Conservation (phyloP, 2,888 invertebrate genomes). For the Arctia plantaginis region DNA sequence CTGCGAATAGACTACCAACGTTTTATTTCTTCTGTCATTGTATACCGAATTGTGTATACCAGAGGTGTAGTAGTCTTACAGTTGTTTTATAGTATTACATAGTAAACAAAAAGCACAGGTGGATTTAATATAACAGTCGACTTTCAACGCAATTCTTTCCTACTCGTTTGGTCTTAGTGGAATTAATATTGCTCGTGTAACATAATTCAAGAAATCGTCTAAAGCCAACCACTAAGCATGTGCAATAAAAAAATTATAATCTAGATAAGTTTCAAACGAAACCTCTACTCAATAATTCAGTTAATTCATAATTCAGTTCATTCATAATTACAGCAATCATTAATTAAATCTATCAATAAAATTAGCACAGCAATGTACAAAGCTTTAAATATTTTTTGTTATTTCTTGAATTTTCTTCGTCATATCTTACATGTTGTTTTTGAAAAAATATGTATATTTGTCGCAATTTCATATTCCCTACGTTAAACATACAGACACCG, state of each 20-base stretch:
- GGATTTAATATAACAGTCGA: conserved; percentile 22
- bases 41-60: neutral
- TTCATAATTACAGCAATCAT: conserved; percentile 63
- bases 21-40: conserved; percentile 4
- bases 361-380: conserved; percentile 63
- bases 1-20: conserved; percentile 41
- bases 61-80: neutral
- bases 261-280: conserved; percentile 51
- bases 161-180: neutral
- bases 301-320: conserved; percentile 66
- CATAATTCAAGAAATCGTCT: neutral
- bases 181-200: neutral
- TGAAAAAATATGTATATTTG: conserved; percentile 62
- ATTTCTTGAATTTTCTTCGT: conserved; percentile 56
- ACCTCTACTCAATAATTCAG: conserved; percentile 58
- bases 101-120: conserved; percentile 44
- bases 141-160: conserved; percentile 2
- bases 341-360: conserved; percentile 48
- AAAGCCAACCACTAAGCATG: conserved; percentile 38
- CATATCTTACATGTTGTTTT: conserved; percentile 49
- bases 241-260: conserved; percentile 45
- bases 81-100: conserved; percentile 37
- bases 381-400: conserved; percentile 63
- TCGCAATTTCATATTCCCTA: conserved; percentile 54
- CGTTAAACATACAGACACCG: conserved; percentile 54